phyloP scores from a whole-genome alignment of 35 echinoderm and acorn worm genomes.

The Holothuria glaberrima region DNA sequence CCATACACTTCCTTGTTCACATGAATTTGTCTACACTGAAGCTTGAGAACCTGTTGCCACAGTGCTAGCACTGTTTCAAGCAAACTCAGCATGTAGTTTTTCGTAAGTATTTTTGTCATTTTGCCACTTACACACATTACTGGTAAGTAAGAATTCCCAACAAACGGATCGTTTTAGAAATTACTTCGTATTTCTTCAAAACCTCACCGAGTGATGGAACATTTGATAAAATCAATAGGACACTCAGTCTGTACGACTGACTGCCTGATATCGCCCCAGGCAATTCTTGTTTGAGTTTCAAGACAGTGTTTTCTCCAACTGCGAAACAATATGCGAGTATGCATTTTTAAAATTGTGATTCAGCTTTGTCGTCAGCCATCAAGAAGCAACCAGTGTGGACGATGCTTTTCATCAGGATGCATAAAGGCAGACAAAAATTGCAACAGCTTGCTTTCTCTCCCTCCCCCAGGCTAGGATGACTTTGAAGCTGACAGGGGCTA shows the following conservation, averaged over 20 bases:
- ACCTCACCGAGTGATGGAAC: slow-evolving; percentile 41
- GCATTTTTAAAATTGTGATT: slow-evolving; percentile 40
- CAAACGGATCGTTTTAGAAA: slow-evolving; percentile 54
- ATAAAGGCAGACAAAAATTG: slow-evolving; percentile 1
- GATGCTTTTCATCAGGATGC: not conserved
- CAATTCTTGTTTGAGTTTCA: slow-evolving; percentile 35
- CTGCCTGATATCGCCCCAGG: slow-evolving; percentile 8
- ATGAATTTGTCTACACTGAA: too few relatives aligned
- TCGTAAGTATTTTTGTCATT: slow-evolving; percentile 1
- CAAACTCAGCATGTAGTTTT: too few relatives aligned
- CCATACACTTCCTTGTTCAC: too few relatives aligned
- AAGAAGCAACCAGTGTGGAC: slow-evolving; percentile 36
- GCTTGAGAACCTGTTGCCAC: too few relatives aligned
- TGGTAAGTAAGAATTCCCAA: slow-evolving; percentile 15
- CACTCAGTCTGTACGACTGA: slow-evolving; percentile 45
- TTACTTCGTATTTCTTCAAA: slow-evolving; percentile 46
- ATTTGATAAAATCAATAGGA: slow-evolving; percentile 51
- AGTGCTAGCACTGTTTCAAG: too few relatives aligned
- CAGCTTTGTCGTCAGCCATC: not conserved
- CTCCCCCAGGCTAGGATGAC: slow-evolving; percentile 21
- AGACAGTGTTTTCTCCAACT: not conserved
- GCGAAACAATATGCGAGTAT: slow-evolving; percentile 43
- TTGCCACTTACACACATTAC: slow-evolving; percentile 36
- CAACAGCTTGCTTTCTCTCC: slow-evolving; percentile 11
- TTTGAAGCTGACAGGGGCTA: too few relatives aligned